A percentile compares a stretch with the other conserved stretches of the same genome.
phyloP scores from a whole-genome alignment of 2,797 vertebrate genomes.

The Coregonus suidteri region DNA sequence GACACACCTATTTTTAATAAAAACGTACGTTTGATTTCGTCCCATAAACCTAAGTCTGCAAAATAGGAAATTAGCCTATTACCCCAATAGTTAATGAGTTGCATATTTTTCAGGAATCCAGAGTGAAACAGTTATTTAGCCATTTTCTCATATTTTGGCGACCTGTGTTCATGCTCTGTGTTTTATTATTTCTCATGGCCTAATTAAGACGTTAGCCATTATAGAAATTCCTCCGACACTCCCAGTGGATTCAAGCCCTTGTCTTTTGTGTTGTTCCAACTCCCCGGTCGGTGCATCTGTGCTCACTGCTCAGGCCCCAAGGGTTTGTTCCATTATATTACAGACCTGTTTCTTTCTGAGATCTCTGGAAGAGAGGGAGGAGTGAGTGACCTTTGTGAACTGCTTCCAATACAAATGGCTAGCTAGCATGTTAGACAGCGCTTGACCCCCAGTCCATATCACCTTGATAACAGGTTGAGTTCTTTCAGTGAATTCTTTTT shows the following conservation, averaged over 20 bases:
- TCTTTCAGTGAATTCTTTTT: constrained; percentile 30
- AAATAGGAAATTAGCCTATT: constrained; percentile 77
- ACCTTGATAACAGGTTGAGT: constrained; percentile 29
- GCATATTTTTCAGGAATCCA: constrained; percentile 68
- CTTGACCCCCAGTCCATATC: background rate
- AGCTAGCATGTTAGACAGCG: constrained; percentile 28
- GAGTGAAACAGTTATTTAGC: constrained; percentile 63
- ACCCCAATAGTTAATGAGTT: constrained; percentile 69
- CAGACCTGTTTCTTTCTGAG: constrained; percentile 46
- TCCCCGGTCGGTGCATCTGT: constrained; percentile 48
- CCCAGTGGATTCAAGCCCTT: constrained; percentile 58
- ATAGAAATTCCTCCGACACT: constrained; percentile 72
- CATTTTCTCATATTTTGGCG: constrained; percentile 78
- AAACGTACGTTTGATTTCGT: constrained; percentile 67
- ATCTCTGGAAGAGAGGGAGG: constrained; percentile 60
- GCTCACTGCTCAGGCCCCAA: constrained; percentile 37
- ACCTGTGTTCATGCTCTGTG: constrained; percentile 62
- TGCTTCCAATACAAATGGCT: constrained; percentile 37
- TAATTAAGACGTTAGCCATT: constrained; percentile 82
- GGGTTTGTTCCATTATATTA: constrained; percentile 51
- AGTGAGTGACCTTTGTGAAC: constrained; percentile 52
- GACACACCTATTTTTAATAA: constrained; percentile 81
- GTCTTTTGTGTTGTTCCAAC: constrained; percentile 71
- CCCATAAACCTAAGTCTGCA: constrained; percentile 72
- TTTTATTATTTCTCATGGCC: constrained; percentile 81